A percentile compares a stretch with the other conserved stretches of the same genome.
phyloP scores from a whole-genome alignment of 2,113 vertebrate species.

The Rattus norvegicus region DNA sequence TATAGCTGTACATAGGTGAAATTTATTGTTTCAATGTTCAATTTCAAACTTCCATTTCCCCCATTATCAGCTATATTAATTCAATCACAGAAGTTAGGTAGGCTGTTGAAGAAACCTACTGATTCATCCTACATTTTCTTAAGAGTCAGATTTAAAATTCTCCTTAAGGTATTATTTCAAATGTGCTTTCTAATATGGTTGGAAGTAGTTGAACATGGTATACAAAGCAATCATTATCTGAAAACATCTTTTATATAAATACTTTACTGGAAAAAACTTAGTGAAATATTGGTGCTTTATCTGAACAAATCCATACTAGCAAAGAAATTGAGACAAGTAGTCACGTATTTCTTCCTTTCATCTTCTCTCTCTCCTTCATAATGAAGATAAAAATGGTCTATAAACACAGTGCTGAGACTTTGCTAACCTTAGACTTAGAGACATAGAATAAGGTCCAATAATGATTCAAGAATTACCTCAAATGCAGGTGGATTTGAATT shows the following conservation, averaged over 20 bases:
- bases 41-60: background rate
- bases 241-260: conserved; percentile 68
- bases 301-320: conserved; percentile 49
- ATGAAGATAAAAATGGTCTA: background rate
- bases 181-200: conserved; percentile 59
- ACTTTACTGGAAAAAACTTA: conserved; percentile 69
- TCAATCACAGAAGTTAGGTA: conserved; percentile 58
- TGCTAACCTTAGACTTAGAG: background rate
- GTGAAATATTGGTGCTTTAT: conserved; percentile 65
- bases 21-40: conserved; percentile 35
- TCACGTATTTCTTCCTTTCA: background rate
- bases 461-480: background rate
- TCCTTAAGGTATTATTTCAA: conserved; percentile 63
- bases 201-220: conserved; percentile 63
- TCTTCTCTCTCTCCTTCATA: conserved; percentile 9
- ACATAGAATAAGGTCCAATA: background rate
- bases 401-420: background rate
- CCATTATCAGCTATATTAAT: conserved; percentile 63
- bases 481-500: background rate
- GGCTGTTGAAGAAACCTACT: conserved; percentile 49
- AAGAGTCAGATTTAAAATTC: conserved; percentile 62
- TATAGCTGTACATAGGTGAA: conserved; percentile 48
- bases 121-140: conserved; percentile 60
- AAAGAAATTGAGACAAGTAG: conserved; percentile 53
- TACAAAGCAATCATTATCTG: conserved; percentile 72